Percentiles rank a stretch among this genome's conserved stretches.
Evolutionary conservation across 53 echinoderm and acorn worm species (phyloP).

Genomic region (Temnopleurus reevesii): DNA sequence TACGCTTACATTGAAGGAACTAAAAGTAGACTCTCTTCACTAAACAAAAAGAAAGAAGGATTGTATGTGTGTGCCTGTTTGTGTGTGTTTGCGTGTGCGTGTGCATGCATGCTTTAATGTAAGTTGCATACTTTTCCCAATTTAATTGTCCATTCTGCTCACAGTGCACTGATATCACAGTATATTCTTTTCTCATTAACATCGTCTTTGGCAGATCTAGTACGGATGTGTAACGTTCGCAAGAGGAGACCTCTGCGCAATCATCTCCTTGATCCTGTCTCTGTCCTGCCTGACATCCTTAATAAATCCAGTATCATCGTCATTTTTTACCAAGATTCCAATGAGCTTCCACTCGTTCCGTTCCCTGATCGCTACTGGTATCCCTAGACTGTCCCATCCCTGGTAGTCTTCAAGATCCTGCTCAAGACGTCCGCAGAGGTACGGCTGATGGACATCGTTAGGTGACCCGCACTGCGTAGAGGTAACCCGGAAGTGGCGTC

Average conservation of each 20-base stretch:
- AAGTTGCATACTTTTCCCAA: too few species aligned
- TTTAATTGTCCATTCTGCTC: too few species aligned
- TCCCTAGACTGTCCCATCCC: slow-evolving; percentile 30
- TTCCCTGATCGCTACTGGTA: slow-evolving; percentile 34
- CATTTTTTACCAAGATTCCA: slow-evolving; percentile 15
- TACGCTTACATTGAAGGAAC: too few species aligned
- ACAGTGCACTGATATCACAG: too few species aligned
- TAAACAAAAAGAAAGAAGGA: too few species aligned
- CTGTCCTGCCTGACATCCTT: slow-evolving; percentile 37
- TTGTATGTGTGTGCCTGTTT: too few species aligned
- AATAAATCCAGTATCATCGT: neutral
- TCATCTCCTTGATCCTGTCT: neutral
- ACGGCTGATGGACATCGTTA: slow-evolving; percentile 15
- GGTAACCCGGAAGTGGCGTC: slow-evolving; percentile 29
- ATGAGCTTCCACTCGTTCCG: slow-evolving; percentile 33
- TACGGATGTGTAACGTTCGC: slow-evolving; percentile 28
- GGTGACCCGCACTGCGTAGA: slow-evolving; percentile 6
- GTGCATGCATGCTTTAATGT: too few species aligned
- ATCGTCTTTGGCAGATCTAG: slow-evolving; percentile 21
- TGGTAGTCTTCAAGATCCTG: slow-evolving; percentile 7
- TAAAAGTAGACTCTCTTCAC: too few species aligned
- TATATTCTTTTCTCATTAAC: too few species aligned
- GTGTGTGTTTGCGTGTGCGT: too few species aligned
- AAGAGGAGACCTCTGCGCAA: neutral
- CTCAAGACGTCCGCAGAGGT: slow-evolving; percentile 36